These are phyloP conservation scores for Drosophila elegans DNA, from an alignment of 1,140 invertebrate genomes.

Conservation along the genomic window DNA sequence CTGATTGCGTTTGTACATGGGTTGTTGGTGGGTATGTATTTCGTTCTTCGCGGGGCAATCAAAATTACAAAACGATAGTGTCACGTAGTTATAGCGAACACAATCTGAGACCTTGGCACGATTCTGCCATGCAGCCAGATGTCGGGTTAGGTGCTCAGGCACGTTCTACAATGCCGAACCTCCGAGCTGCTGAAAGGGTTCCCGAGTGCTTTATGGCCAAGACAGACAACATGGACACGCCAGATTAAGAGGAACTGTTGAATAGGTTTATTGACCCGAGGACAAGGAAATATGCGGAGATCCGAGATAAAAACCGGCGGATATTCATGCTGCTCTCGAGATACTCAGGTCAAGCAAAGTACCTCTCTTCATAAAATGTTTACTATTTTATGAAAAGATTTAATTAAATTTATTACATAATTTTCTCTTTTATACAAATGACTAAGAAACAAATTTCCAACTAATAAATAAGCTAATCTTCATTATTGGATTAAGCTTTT, in stretches of 20 bases:
- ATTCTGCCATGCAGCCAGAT: slow-evolving; percentile 66
- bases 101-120: slow-evolving; percentile 80
- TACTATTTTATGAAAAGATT: too few species aligned
- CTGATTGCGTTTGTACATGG: slow-evolving; percentile 54
- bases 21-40: slow-evolving; percentile 3
- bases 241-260: slow-evolving; percentile 13
- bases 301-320: neutral
- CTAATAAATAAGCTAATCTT: slow-evolving; percentile 3
- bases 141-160: slow-evolving; percentile 45
- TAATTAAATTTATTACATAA: too few species aligned
- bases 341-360: neutral
- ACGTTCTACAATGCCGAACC: slow-evolving; percentile 41
- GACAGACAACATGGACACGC: slow-evolving; percentile 4
- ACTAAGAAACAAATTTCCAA: neutral
- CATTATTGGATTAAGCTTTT: slow-evolving; percentile 21
- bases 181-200: slow-evolving; percentile 34
- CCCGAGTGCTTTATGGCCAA: slow-evolving; percentile 32
- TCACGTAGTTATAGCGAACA: slow-evolving; percentile 75
- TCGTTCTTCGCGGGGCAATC: slow-evolving; percentile 50
- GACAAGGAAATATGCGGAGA: neutral
- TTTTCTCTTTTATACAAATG: too few species aligned
- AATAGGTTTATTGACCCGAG: slow-evolving; percentile 35
- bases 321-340: neutral
- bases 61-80: slow-evolving; percentile 66
- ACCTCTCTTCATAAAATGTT: neutral